A percentile compares a stretch with the other conserved stretches of the same genome.
phyloP scores from a whole-genome alignment of 2,888 invertebrate genomes.

The Drosophila maculinotata region DNA sequence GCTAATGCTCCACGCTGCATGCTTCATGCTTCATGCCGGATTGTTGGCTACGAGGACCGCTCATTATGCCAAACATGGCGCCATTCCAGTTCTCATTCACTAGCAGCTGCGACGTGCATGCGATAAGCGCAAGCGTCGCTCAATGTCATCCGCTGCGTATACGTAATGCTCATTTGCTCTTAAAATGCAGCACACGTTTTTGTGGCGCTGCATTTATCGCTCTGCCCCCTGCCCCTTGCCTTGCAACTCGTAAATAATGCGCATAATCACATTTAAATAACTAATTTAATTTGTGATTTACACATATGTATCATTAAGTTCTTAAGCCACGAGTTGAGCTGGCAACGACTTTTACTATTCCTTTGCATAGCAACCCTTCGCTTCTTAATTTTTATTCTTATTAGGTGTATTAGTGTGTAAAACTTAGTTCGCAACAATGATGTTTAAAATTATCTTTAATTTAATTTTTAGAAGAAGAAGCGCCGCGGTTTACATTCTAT shows the following conservation, averaged over 20 bases:
- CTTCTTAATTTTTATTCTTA: neutral
- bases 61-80: slow-evolving; percentile 75
- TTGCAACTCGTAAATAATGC: slow-evolving; percentile 69
- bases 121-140: slow-evolving; percentile 70
- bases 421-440: too few relatives aligned
- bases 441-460: too few relatives aligned
- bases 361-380: slow-evolving; percentile 4
- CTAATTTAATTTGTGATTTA: slow-evolving; percentile 79
- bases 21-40: slow-evolving; percentile 13
- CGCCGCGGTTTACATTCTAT: too few relatives aligned
- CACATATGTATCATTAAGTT: slow-evolving; percentile 60
- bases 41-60: slow-evolving; percentile 45
- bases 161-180: slow-evolving; percentile 59
- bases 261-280: slow-evolving; percentile 79
- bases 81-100: slow-evolving; percentile 53
- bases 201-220: slow-evolving; percentile 71
- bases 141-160: slow-evolving; percentile 71
- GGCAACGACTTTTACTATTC: neutral
- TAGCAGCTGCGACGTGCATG: slow-evolving; percentile 71
- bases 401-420: too few relatives aligned
- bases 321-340: slow-evolving; percentile 38
- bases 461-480: too few relatives aligned
- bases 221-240: slow-evolving; percentile 10
- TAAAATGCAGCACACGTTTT: slow-evolving; percentile 74
- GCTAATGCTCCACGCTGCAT: slow-evolving; percentile 40